Evolutionary conservation across 2,888 invertebrate species (phyloP).

Genomic region (Neria commutata): DNA sequence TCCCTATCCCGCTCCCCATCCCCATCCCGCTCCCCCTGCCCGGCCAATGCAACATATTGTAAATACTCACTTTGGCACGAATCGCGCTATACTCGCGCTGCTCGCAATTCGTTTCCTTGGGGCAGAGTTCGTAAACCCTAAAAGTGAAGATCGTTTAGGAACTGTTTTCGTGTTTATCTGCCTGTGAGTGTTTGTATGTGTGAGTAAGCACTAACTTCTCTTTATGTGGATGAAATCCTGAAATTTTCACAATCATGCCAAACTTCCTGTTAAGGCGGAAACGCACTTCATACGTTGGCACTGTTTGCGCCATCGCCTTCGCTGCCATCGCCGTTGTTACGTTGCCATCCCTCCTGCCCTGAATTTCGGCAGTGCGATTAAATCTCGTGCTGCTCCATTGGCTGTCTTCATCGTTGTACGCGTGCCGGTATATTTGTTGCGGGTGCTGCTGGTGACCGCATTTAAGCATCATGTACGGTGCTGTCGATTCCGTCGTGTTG

Average conservation of each 20-base stretch:
- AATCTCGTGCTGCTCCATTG: slow-evolving; percentile 13
- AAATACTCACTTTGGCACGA: slow-evolving; percentile 55
- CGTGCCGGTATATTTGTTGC: slow-evolving; percentile 17
- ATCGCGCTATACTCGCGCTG: slow-evolving; percentile 59
- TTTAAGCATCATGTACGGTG: slow-evolving; percentile 38
- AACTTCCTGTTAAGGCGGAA: slow-evolving; percentile 58
- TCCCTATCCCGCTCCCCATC: no score
- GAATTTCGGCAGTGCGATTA: not conserved
- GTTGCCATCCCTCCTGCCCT: no score
- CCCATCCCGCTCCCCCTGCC: no score
- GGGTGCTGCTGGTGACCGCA: slow-evolving; percentile 32
- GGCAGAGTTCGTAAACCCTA: slow-evolving; percentile 59
- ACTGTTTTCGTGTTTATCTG: no score
- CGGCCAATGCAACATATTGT: not conserved
- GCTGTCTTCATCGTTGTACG: slow-evolving; percentile 27
- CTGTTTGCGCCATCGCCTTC: not conserved
- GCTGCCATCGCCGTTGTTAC: not conserved
- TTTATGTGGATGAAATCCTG: slow-evolving; percentile 54
- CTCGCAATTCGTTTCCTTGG: slow-evolving; percentile 56
- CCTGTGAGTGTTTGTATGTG: no score
- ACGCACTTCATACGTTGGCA: slow-evolving; percentile 48
- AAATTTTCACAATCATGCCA: slow-evolving; percentile 59
- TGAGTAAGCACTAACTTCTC: slow-evolving; percentile 57
- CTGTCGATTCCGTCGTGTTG: slow-evolving; percentile 68
- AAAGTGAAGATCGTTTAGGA: slow-evolving; percentile 14